Conservation (phyloP, 1,140 invertebrate genomes). For the Plodia interpunctella region DNA sequence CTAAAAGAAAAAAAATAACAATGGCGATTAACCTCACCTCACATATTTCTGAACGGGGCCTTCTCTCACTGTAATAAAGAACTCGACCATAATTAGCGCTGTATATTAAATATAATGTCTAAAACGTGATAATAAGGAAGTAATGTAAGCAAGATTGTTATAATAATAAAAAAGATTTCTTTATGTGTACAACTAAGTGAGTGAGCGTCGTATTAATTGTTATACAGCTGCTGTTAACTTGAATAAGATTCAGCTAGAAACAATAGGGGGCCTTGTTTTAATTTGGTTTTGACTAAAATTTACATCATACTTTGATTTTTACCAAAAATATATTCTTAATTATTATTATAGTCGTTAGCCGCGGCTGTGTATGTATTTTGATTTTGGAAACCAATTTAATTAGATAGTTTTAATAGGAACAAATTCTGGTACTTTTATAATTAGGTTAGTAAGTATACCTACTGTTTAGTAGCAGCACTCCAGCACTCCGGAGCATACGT, state of each 20-base stretch:
- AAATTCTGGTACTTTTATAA: too few species aligned
- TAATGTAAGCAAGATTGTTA: slow-evolving; percentile 63
- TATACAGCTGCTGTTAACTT: slow-evolving; percentile 46
- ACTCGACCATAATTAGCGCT: slow-evolving; percentile 61
- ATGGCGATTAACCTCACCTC: slow-evolving; percentile 52
- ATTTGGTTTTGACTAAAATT: slow-evolving; percentile 20
- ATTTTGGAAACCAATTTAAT: neutral
- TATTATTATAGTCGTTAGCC: neutral
- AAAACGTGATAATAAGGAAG: slow-evolving; percentile 65
- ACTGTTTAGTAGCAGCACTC: too few species aligned
- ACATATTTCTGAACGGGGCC: slow-evolving; percentile 45
- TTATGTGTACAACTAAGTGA: slow-evolving; percentile 63
- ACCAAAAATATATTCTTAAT: slow-evolving; percentile 1
- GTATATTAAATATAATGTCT: slow-evolving; percentile 60
- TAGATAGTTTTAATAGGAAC: too few species aligned
- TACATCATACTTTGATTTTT: slow-evolving; percentile 14
- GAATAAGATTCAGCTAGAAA: slow-evolving; percentile 43
- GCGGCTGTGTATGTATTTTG: neutral
- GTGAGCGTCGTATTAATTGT: slow-evolving; percentile 53
- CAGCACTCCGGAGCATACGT: too few species aligned
- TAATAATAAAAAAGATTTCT: slow-evolving; percentile 61
- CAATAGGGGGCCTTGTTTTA: slow-evolving; percentile 34
- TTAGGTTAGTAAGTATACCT: too few species aligned
- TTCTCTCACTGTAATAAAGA: slow-evolving; percentile 54
- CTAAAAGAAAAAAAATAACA: slow-evolving; percentile 46